Evolutionary conservation across 2,888 invertebrate genomes (phyloP).

Genomic region (Orthosia cruda): DNA sequence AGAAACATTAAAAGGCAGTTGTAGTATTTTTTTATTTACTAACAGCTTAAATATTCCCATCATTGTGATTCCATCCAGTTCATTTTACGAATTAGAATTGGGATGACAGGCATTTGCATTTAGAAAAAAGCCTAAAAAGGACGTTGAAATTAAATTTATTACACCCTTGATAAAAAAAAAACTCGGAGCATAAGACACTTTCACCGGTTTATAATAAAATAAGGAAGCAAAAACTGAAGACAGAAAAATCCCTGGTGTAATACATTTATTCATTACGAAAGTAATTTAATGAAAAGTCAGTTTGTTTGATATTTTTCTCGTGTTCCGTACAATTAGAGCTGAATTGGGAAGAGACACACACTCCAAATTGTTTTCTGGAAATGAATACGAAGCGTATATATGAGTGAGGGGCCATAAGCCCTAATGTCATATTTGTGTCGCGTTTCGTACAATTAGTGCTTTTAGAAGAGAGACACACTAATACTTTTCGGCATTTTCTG

Average conservation of each 20-base stretch:
- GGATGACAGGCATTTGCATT: slow-evolving; percentile 84
- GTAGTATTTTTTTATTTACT: slow-evolving; percentile 33
- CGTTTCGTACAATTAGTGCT: no score
- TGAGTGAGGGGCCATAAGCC: no score
- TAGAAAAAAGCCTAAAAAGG: slow-evolving; percentile 81
- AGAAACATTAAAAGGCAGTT: slow-evolving; percentile 30
- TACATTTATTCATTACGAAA: slow-evolving; percentile 89
- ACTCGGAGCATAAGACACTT: slow-evolving; percentile 82
- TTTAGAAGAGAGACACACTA: no score
- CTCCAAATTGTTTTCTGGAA: not conserved
- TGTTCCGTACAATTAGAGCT: slow-evolving; percentile 34
- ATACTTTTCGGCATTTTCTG: no score
- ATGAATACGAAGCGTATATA: no score
- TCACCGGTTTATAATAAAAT: slow-evolving; percentile 84
- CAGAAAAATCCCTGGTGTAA: slow-evolving; percentile 84
- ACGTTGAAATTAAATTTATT: slow-evolving; percentile 85
- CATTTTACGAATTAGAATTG: slow-evolving; percentile 76
- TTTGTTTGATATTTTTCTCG: slow-evolving; percentile 28
- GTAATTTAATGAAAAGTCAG: slow-evolving; percentile 84
- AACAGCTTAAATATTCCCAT: slow-evolving; percentile 61
- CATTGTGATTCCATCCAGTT: slow-evolving; percentile 75
- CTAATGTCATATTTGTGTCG: no score
- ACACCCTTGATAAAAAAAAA: slow-evolving; percentile 81
- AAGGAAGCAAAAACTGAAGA: slow-evolving; percentile 79
- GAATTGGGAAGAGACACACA: not conserved